Percentiles rank a stretch among this genome's conserved stretches.
These are phyloP conservation scores for Danio kyathit DNA, from an alignment of 2,797 vertebrate species.

Conservation along the genomic window DNA sequence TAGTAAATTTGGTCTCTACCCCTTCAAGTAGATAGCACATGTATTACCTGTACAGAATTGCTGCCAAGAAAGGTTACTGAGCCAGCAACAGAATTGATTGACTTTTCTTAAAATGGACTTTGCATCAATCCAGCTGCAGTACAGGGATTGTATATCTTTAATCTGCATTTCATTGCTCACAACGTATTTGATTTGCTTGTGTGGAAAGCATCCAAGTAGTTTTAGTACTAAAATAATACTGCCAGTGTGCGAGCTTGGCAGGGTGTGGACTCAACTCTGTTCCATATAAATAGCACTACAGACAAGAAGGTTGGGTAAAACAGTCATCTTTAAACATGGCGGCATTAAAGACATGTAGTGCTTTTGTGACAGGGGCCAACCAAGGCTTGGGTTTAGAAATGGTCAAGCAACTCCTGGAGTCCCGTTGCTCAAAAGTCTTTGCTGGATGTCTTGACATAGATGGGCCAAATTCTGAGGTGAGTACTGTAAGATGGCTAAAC, in stretches of 20 bases:
- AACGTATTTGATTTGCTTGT: background rate
- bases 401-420: slow-evolving; percentile 64
- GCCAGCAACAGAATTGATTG: background rate
- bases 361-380: slow-evolving; percentile 77
- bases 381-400: slow-evolving; percentile 72
- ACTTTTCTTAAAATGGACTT: background rate
- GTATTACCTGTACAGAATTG: background rate
- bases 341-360: slow-evolving; percentile 28
- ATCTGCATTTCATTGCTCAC: background rate
- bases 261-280: background rate
- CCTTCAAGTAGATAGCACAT: background rate
- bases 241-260: background rate
- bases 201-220: background rate
- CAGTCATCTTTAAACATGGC: slow-evolving; percentile 50
- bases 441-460: slow-evolving; percentile 71
- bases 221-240: background rate
- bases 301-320: background rate
- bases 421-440: slow-evolving; percentile 61
- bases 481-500: no score
- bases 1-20: background rate
- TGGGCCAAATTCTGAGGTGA: slow-evolving; percentile 67
- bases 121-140: background rate
- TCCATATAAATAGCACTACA: no score
- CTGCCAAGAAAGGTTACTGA: background rate
- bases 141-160: background rate